Base-by-base conservation (phyloP, 53 echinoderm and acorn worm genomes). In the Luidia sarsii region DNA sequence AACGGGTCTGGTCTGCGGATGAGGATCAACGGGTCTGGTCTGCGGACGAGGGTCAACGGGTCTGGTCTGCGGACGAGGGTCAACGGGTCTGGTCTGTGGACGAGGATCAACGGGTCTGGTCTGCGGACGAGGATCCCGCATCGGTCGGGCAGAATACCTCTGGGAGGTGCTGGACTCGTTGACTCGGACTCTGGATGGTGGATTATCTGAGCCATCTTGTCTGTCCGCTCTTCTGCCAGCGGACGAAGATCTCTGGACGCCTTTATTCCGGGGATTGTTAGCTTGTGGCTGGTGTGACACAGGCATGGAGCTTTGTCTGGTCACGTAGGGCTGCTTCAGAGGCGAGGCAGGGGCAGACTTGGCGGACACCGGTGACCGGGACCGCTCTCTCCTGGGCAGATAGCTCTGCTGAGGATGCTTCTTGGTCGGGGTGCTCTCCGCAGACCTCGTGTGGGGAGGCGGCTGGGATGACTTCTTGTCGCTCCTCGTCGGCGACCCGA, bases 281-380 rank as follows among this genome's bases (percentile, higher is more conserved):
- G 41, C 60, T 20, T 45, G 48, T 34, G 31, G 51, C 19, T 16
- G 39, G 39, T 20, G 77, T 28, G 77, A 61, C 9, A 41, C 77
- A 37, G 77, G 77, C 77, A 77, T 31, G 16, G 77, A 60, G 48
- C 48, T 59, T 45, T 77, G 77, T 45, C 77, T 77, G n/a, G 5
- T 27, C 32, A 77, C 61, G 43, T 61, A 45, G 9, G 77, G 31
- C 33, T 77, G 77, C 56, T 57, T 74, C 33, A 37, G 74, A 13
- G 56, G 74, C 3, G 60, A 19, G 0, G 77, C 13, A 24, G 57
- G 56, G 13, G 57, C 28, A 37, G 41, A 3, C 39, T 74, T 74
- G 41, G 20, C 30, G 2, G 32, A 32, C 45, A 61, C 48, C 61
- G 59, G 61, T 59, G 77, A 31, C 4, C 60, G 16, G 20, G 41